A percentile compares a stretch with the other conserved stretches of the same genome.
phyloP scores from a whole-genome alignment of 2,797 vertebrate genomes.

The Benthosema pterotum region DNA sequence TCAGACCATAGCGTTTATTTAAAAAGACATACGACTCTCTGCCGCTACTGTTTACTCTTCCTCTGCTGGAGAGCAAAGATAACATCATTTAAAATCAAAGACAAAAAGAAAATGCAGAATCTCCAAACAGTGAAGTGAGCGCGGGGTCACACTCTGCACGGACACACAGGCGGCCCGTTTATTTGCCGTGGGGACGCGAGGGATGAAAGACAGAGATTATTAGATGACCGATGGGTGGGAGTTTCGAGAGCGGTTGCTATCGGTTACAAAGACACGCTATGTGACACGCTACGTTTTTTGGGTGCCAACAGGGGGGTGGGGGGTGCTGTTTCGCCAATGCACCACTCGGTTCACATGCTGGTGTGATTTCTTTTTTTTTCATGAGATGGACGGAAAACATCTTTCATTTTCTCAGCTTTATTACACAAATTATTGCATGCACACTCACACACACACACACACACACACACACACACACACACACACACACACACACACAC shows the following conservation, averaged over 20 bases:
- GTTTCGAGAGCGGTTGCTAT: no score
- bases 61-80: constrained; percentile 57
- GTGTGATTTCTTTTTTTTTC: no score
- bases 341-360: no score
- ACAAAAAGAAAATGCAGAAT: constrained; percentile 53
- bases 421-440: no score
- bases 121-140: constrained; percentile 43
- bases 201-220: constrained; percentile 30
- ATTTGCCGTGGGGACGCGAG: constrained; percentile 40
- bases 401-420: not conserved
- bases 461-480: constrained; percentile 38
- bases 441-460: constrained; percentile 43
- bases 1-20: constrained; percentile 72
- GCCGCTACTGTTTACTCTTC: constrained; percentile 68
- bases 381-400: no score
- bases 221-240: no score
- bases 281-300: no score
- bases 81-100: constrained; percentile 58
- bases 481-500: not conserved
- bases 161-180: constrained; percentile 46
- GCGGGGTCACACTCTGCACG: constrained; percentile 44
- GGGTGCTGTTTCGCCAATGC: no score
- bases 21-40: constrained; percentile 67
- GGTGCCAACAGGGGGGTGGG: no score
- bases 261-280: no score